Conservation (phyloP, 2,797 vertebrate species). For the Takifugu rubripes region DNA sequence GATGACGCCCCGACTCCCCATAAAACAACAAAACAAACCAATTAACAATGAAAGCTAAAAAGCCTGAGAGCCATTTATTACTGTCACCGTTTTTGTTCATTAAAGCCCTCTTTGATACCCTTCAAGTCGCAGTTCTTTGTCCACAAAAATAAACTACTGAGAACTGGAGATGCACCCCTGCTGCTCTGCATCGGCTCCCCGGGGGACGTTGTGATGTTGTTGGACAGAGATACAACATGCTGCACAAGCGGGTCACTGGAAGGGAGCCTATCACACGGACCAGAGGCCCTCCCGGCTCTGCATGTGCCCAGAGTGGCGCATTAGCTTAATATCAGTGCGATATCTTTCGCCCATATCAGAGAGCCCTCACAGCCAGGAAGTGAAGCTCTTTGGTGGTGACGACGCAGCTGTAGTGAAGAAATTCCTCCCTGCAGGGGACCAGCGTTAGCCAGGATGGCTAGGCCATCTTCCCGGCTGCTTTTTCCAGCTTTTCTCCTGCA, state of each 20-base stretch:
- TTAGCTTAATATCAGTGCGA: constrained; percentile 31
- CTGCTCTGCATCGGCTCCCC: neutral
- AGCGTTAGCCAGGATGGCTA: constrained; percentile 22
- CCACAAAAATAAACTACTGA: no score
- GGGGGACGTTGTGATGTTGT: constrained; percentile 17
- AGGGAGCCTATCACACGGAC: constrained; percentile 59
- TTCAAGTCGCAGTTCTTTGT: no score
- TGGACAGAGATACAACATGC: constrained; percentile 35
- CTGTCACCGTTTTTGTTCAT: neutral
- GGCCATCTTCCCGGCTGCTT: constrained; percentile 22
- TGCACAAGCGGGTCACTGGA: constrained; percentile 57
- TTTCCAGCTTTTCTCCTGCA: constrained; percentile 17
- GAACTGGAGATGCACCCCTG: neutral
- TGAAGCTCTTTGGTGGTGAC: constrained; percentile 20
- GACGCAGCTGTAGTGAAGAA: constrained; percentile 35
- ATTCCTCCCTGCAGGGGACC: constrained; percentile 34
- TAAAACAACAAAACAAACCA: constrained; percentile 1
- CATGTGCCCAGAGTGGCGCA: constrained; percentile 25
- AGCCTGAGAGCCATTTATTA: neutral
- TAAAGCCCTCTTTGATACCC: no score
- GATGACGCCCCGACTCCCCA: neutral
- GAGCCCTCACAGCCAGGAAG: constrained; percentile 6
- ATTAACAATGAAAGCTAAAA: neutral
- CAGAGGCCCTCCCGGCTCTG: constrained; percentile 45
- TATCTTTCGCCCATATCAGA: constrained; percentile 5